A percentile compares a stretch with the other conserved stretches of the same genome.
These are phyloP conservation scores for Chromobotia macracanthus DNA, from an alignment of 2,797 vertebrate species.

Conservation along the genomic window DNA sequence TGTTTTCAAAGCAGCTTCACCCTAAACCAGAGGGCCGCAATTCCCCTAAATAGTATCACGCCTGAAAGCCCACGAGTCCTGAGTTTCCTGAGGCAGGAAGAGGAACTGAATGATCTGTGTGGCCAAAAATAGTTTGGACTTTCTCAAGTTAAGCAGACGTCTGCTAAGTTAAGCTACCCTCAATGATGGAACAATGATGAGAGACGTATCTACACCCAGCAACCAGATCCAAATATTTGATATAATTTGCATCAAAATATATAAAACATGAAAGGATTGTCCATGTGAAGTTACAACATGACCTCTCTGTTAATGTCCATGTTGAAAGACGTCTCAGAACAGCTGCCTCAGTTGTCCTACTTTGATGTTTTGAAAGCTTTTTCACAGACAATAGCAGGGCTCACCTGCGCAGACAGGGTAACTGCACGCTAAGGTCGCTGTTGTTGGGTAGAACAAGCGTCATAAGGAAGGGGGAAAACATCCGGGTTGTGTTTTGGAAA, in stretches of 20 bases:
- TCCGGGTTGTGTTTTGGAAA: constrained; percentile 54
- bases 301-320: not conserved
- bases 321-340: not conserved
- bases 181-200: constrained; percentile 45
- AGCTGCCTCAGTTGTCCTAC: not conserved
- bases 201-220: constrained; percentile 32
- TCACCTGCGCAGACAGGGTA: not conserved
- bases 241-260: not conserved
- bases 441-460: constrained; percentile 28
- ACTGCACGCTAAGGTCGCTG: constrained; percentile 13
- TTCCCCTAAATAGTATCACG: constrained; percentile 53
- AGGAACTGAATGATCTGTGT: constrained; percentile 41
- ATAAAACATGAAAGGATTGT: not conserved
- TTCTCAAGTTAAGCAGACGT: constrained; percentile 37
- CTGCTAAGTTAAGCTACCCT: constrained; percentile 1
- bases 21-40: constrained; percentile 14
- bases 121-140: constrained; percentile 52
- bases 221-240: constrained; percentile 24
- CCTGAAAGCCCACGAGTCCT: constrained; percentile 30
- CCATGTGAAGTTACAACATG: not conserved
- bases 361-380: constrained; percentile 2
- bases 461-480: constrained; percentile 30
- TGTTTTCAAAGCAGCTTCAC: constrained; percentile 28
- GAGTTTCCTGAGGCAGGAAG: constrained; percentile 50
- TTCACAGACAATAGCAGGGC: not conserved